Base-by-base conservation (phyloP, 2,888 invertebrate species). In the Lycocerus yunnanus region DNA sequence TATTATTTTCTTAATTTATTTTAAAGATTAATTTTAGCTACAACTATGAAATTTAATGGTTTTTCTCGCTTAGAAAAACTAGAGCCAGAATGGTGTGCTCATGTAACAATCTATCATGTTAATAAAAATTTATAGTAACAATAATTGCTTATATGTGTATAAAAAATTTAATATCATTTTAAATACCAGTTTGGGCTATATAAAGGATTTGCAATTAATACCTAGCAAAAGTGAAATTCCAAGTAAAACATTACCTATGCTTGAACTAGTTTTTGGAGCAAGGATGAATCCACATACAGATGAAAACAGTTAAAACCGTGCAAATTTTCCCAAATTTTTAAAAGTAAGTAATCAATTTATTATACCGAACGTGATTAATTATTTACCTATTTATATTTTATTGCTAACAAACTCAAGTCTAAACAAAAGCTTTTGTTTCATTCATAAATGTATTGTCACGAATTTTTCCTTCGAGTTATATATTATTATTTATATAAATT, bases 351-450 rank as follows among this genome's bases (percentile, higher is more conserved):
- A n/a, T n/a, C n/a, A 8, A 43, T 43, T 18, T 18, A 63, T 63
- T 63, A 63, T 63, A 63, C 61, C 13, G 6, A 63, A 18, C 61
- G 20, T 63, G 61, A 63, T 16, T 63, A 63, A 63, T 63, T 63
- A 63, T 63, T 63, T 63, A 63, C n/a, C 18, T 13, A 63, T 63
- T 18, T 63, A 63, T n/a, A 63, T 15, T 63, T 68, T 68, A 68
- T 68, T 59, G 9, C 59, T 58, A 68, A 58, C 58, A 15, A 43
- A 58, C 20, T 59, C 15, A 5, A 15, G 15, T 15, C 20, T 6
- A n/a, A 63, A 63, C 61, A 63, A 63, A 69, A 63, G 43, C 16
- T 65, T 65, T 66, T 66, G 70, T 58, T 18, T 65, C 69, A 70
- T 70, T 70, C 69, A 70, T 18, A 69, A 61, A 24, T 24, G 18